Conservation (phyloP, 2,888 invertebrate genomes). For the Linnaemya tessellans region DNA sequence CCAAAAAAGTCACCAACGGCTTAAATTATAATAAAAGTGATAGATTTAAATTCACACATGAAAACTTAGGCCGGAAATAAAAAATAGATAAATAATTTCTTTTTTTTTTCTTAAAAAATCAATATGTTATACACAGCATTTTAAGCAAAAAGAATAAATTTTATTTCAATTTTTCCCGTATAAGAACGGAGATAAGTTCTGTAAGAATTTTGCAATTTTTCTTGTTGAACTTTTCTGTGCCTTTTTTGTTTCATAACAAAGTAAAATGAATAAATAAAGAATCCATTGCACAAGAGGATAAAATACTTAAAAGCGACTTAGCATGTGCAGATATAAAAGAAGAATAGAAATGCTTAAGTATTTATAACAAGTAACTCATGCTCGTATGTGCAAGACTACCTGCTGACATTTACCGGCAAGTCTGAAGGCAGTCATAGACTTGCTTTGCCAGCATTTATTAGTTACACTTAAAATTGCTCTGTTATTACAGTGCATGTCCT, state of each 20-base stretch:
- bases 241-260: slow-evolving; percentile 20
- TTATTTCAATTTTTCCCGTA: slow-evolving; percentile 1
- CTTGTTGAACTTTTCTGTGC: slow-evolving; percentile 17
- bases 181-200: slow-evolving; percentile 33
- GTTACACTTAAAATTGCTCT: too few relatives aligned
- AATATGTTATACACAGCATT: slow-evolving; percentile 35
- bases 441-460: too few relatives aligned
- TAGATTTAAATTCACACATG: background rate
- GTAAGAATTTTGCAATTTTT: slow-evolving; percentile 1
- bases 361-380: slow-evolving; percentile 15
- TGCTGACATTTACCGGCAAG: background rate
- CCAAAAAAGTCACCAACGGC: background rate
- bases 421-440: background rate
- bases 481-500: too few relatives aligned
- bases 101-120: slow-evolving; percentile 15
- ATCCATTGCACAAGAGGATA: slow-evolving; percentile 58
- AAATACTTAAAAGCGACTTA: slow-evolving; percentile 64
- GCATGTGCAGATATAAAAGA: slow-evolving; percentile 45
- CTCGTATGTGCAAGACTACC: too few relatives aligned
- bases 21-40: background rate
- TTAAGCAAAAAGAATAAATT: slow-evolving; percentile 10
- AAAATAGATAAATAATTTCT: background rate
- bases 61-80: background rate
- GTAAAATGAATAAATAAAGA: slow-evolving; percentile 44
- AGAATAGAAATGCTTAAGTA: slow-evolving; percentile 57